These are phyloP conservation scores for Notolabrus celidotus DNA, from an alignment of 2,797 vertebrate species.

Conservation along the genomic window DNA sequence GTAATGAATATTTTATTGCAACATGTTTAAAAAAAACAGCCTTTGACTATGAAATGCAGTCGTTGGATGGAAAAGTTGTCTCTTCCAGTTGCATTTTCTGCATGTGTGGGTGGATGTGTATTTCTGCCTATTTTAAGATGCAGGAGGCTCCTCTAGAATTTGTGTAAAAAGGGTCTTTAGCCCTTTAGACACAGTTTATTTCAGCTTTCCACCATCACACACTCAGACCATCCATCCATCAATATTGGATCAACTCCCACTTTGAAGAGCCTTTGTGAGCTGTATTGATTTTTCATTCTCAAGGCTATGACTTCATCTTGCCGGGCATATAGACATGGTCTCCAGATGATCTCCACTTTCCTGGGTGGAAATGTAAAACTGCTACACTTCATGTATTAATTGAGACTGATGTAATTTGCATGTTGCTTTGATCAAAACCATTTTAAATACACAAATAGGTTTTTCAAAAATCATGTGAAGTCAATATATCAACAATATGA, in stretches of 20 bases:
- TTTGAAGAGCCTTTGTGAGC: conserved; percentile 45
- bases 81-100: background rate
- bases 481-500: too few relatives aligned
- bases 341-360: conserved; percentile 34
- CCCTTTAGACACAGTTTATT: background rate
- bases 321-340: conserved; percentile 15
- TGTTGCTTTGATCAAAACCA: background rate
- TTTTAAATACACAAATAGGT: background rate
- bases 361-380: conserved; percentile 5
- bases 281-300: conserved; percentile 77
- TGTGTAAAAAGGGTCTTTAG: too few relatives aligned
- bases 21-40: background rate
- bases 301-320: conserved; percentile 57
- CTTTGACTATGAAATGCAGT: background rate
- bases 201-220: conserved; percentile 1
- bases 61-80: background rate
- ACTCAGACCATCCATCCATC: conserved; percentile 48
- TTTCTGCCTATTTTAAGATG: background rate
- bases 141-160: background rate
- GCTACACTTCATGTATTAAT: background rate
- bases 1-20: background rate
- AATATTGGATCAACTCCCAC: conserved; percentile 64
- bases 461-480: background rate
- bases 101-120: background rate
- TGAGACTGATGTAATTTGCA: background rate